Evolutionary conservation across 2,797 vertebrate species (phyloP).

Genomic region (Syndactyla subalaris): DNA sequence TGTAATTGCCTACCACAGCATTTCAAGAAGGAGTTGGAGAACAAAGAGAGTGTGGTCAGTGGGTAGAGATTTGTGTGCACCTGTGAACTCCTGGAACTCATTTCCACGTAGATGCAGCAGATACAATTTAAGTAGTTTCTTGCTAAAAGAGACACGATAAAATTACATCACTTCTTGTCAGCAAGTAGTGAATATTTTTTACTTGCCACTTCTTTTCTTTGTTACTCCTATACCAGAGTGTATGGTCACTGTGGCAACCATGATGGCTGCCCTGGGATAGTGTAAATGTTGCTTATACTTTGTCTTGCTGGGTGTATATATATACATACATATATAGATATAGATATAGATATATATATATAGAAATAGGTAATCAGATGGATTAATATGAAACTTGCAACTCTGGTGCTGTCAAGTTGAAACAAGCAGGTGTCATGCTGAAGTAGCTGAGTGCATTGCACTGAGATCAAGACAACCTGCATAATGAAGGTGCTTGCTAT

Average conservation of each 20-base stretch:
- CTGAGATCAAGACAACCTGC: neutral
- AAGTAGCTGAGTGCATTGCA: neutral
- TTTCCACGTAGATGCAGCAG: neutral
- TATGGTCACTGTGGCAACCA: neutral
- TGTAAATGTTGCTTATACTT: neutral
- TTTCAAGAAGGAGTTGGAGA: neutral
- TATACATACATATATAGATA: neutral
- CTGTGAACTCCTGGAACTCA: neutral
- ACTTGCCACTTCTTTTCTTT: neutral
- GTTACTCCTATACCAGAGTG: neutral
- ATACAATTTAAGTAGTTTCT: neutral
- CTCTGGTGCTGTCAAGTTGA: neutral
- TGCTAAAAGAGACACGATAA: neutral
- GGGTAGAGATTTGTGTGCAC: neutral
- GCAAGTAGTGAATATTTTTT: neutral
- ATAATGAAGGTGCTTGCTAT: neutral
- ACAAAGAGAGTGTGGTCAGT: fast-evolving
- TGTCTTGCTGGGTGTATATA: neutral
- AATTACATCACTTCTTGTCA: neutral
- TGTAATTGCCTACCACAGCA: neutral
- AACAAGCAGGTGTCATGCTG: neutral
- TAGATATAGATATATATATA: neutral
- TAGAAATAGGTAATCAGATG: neutral
- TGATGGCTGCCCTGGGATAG: neutral
- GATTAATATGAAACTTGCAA: neutral